phyloP scores from a whole-genome alignment of 1,140 invertebrate genomes.

The Drosophila carrolli region DNA sequence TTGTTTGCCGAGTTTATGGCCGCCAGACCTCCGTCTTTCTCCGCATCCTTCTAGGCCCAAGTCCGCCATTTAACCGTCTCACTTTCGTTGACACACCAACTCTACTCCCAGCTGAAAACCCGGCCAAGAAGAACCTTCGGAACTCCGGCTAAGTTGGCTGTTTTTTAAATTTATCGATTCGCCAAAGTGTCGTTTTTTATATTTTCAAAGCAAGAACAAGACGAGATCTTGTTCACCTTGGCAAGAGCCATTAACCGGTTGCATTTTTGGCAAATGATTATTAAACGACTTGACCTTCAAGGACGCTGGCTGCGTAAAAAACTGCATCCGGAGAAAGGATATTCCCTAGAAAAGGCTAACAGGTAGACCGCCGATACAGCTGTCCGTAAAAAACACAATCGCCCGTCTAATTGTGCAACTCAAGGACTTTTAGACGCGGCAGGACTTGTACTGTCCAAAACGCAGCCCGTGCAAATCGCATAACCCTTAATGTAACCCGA shows the following conservation, averaged over 20 bases:
- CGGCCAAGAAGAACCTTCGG: constrained; percentile 20
- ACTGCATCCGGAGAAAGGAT: constrained; percentile 57
- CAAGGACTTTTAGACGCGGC: constrained; percentile 55
- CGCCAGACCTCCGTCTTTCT: constrained; percentile 32
- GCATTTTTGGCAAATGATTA: constrained; percentile 29
- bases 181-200: constrained; percentile 10
- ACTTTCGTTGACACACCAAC: constrained; percentile 55
- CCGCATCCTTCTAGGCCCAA: constrained; percentile 1
- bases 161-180: constrained; percentile 59
- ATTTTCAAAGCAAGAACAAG: not conserved
- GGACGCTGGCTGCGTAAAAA: constrained; percentile 46
- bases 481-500: constrained; percentile 61
- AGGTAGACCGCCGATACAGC: constrained; percentile 50
- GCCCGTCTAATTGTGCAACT: constrained; percentile 59
- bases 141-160: constrained; percentile 17
- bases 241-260: constrained; percentile 38
- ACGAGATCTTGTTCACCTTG: constrained; percentile 55
- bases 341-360: constrained; percentile 60
- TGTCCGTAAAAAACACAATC: constrained; percentile 64
- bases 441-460: constrained; percentile 54
- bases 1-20: constrained; percentile 74
- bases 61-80: constrained; percentile 61
- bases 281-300: constrained; percentile 36
- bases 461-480: constrained; percentile 44
- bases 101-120: constrained; percentile 2